These are phyloP conservation scores for Kryptopterus vitreolus DNA, from an alignment of 2,797 vertebrate species.

Conservation along the genomic window DNA sequence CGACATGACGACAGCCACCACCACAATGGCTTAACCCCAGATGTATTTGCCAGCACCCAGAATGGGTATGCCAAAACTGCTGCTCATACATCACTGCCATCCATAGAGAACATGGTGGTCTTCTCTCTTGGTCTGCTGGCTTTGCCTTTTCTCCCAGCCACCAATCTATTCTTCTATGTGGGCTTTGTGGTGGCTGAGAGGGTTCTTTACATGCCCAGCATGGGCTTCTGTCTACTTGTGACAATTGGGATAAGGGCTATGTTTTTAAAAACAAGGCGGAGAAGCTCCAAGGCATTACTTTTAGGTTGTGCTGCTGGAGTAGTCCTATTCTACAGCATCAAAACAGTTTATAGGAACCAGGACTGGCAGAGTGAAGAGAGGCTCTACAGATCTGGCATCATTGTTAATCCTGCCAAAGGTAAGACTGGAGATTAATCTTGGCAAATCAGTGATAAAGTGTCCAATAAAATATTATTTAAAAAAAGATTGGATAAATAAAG, in stretches of 20 bases:
- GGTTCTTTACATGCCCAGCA: constrained; percentile 98
- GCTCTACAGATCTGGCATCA: constrained; percentile 98
- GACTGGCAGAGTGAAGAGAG: constrained; percentile 99
- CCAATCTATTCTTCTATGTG: constrained; percentile 97
- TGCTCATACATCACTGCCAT: constrained; percentile 73
- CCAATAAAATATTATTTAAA: too few relatives aligned
- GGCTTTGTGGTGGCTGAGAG: constrained; percentile 98
- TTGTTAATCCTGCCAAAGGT: constrained; percentile 99
- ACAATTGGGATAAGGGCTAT: constrained; percentile 87
- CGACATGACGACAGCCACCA: constrained; percentile 70
- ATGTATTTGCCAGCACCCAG: constrained; percentile 54
- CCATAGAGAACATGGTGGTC: constrained; percentile 86
- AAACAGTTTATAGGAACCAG: constrained; percentile 89
- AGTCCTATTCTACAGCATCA: constrained; percentile 87
- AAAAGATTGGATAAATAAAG: background rate
- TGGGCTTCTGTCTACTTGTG: constrained; percentile 97
- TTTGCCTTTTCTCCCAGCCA: constrained; percentile 93
- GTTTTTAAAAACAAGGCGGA: constrained; percentile 79
- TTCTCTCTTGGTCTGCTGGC: constrained; percentile 91
- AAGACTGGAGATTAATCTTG: constrained; percentile 42
- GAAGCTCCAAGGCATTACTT: constrained; percentile 80
- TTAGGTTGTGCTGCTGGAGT: constrained; percentile 83
- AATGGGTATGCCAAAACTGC: constrained; percentile 64
- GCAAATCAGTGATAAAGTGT: background rate
- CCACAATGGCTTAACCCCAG: constrained; percentile 64